Evolutionary conservation across 2,113 vertebrate genomes (phyloP).

Genomic region (Ciconia maguari): DNA sequence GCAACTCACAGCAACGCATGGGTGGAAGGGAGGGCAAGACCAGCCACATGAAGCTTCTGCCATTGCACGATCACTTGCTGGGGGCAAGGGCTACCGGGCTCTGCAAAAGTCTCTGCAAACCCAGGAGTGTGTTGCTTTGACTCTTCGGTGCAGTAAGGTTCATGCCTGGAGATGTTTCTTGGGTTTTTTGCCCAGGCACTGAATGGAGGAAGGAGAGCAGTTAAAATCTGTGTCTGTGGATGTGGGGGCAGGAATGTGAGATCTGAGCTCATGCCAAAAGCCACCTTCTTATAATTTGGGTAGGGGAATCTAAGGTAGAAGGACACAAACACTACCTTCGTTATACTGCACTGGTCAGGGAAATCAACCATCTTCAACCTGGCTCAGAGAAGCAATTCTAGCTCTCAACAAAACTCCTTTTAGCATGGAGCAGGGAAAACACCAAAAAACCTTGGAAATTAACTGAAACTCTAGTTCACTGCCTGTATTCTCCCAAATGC

Average conservation of each 20-base stretch:
- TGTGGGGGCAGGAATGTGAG: not conserved
- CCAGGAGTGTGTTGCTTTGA: not conserved
- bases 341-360: not conserved
- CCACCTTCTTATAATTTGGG: not conserved
- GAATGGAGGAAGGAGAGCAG: not conserved
- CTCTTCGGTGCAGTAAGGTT: not conserved
- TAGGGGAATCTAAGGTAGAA: not conserved
- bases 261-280: not conserved
- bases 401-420: not conserved
- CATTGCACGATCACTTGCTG: rapidly evolving
- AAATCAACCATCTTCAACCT: not conserved
- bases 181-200: not conserved
- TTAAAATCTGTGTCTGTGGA: not conserved
- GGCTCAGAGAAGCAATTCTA: not conserved
- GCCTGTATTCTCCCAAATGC: not conserved
- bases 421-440: not conserved
- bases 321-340: not conserved
- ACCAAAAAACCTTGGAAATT: not conserved
- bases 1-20: rapidly evolving
- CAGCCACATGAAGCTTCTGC: not conserved
- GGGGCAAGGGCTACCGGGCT: not conserved
- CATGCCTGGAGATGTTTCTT: not conserved
- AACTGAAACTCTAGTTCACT: not conserved
- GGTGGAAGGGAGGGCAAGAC: not conserved
- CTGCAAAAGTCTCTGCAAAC: not conserved